Percentiles rank a stretch among this genome's conserved stretches.
Evolutionary conservation across 2,797 vertebrate species (phyloP).

Genomic region (Nasua narica): DNA sequence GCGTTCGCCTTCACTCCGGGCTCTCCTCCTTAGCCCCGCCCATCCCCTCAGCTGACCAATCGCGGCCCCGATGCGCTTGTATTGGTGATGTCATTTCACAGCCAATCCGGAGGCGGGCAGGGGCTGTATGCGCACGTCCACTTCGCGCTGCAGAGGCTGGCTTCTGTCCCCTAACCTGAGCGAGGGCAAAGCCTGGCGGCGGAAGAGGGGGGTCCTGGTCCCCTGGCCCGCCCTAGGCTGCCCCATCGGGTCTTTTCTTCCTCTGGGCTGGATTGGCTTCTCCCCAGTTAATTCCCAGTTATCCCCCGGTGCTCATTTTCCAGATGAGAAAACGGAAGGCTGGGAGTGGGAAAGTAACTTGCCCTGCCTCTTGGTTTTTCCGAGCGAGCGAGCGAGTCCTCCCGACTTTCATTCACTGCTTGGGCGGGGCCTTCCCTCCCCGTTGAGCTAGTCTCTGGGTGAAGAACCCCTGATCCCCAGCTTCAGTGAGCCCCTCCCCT

Average conservation of each 20-base stretch:
- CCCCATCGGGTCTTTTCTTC: neutral
- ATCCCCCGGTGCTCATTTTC: neutral
- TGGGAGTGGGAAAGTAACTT: neutral
- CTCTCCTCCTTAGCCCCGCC: slow-evolving; percentile 35
- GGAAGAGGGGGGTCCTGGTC: neutral
- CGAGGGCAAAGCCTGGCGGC: neutral
- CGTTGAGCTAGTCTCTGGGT: neutral
- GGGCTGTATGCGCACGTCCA: slow-evolving; percentile 2
- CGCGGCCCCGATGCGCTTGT: neutral
- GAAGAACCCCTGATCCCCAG: neutral
- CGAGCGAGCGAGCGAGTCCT: neutral
- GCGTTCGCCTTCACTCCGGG: neutral
- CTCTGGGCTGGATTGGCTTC: neutral
- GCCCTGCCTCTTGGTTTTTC: neutral
- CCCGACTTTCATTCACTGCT: neutral
- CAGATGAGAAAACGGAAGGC: neutral
- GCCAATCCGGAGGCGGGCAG: slow-evolving; percentile 46
- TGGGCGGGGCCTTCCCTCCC: neutral
- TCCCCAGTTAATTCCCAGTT: neutral
- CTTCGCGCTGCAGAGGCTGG: neutral
- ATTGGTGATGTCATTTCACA: slow-evolving; percentile 61
- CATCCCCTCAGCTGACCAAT: slow-evolving; percentile 53
- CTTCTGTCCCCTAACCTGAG: neutral
- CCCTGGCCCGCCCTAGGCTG: neutral
- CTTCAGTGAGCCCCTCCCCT: neutral